Conservation (phyloP, 2,113 vertebrate species). For the Rallus limicola region DNA sequence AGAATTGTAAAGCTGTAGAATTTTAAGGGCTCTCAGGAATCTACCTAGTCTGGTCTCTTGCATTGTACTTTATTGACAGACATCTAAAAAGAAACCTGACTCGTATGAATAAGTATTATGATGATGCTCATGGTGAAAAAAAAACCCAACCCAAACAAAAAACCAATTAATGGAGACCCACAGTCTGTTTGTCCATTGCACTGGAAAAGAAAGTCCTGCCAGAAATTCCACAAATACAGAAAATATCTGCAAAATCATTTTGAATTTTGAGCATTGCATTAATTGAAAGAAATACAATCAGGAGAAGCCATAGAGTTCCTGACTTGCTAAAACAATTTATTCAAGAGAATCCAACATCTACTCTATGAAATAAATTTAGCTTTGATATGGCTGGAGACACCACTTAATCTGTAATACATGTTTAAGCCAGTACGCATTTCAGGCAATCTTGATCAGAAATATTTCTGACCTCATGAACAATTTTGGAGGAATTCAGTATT, state of each 20-base stretch:
- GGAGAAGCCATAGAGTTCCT: not conserved
- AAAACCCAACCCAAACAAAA: rapidly evolving
- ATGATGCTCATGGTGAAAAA: not conserved
- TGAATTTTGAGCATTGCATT: not conserved
- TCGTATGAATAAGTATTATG: not conserved
- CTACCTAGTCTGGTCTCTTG: not conserved
- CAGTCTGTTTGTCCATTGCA: not conserved
- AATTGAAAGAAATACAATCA: not conserved
- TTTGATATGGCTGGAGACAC: not conserved
- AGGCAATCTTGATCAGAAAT: not conserved
- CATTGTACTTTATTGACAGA: not conserved
- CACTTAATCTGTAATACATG: not conserved
- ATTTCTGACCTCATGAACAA: not conserved
- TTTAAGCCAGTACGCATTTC: not conserved
- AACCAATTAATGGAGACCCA: not conserved
- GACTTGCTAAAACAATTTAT: not conserved
- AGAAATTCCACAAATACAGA: not conserved
- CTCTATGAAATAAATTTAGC: not conserved
- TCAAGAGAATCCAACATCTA: not conserved
- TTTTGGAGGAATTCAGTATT: not conserved
- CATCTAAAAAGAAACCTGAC: too few species aligned
- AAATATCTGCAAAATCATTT: not conserved
- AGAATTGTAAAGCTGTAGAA: not conserved
- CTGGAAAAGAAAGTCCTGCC: not conserved
- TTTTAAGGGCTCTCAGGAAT: not conserved